Base-by-base conservation (phyloP, 2,888 invertebrate genomes). In the Troides helena region DNA sequence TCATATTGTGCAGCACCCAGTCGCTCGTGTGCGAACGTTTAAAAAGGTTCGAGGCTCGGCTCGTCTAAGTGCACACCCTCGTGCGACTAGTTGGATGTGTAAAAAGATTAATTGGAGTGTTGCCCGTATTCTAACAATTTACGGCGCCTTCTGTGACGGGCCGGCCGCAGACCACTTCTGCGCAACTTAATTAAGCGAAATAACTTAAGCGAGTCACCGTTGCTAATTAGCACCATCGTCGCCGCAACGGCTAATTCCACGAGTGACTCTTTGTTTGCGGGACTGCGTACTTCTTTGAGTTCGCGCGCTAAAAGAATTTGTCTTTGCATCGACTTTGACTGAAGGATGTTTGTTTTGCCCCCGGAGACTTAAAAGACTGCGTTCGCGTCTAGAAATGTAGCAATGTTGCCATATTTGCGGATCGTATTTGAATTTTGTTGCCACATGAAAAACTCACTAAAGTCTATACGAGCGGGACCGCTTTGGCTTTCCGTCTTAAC, bases 21-120 rank as follows among this genome's bases (percentile, higher is more conserved):
- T 76, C 75, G 81, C 73, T 74, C 78, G 83, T 86, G 83, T 85
- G 84, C 80, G 79, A 80, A 77, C 79, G 82, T 78, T 82, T 83
- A 85, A 84, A 87, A 85, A 84, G 86, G 81, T 83, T 73, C 74
- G 81, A 84, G 81, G 81, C 86, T 84, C 81, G 76, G 81, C 78
- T 79, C 71, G 84, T 84, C 85, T 87, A 89, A 90, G 90, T 88
- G 88, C 85, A 75, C 82, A 81, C 88, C 85, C 89, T 88, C 85
- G 75, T 82, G 86, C 84, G 85, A 86, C 88, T 89, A 90, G 90
- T 85, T 87, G 87, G 88, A 90, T 90, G 91, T 91, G 90, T 91
- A 90, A 90, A 92, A 92, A 92, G 91, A 92, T 92, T 92, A 92
- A 92, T 92, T 92, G 92, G 92, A 92, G 92, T 89, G 90, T 85